Conservation (phyloP, 2,797 vertebrate genomes). For the Morelia viridis region DNA sequence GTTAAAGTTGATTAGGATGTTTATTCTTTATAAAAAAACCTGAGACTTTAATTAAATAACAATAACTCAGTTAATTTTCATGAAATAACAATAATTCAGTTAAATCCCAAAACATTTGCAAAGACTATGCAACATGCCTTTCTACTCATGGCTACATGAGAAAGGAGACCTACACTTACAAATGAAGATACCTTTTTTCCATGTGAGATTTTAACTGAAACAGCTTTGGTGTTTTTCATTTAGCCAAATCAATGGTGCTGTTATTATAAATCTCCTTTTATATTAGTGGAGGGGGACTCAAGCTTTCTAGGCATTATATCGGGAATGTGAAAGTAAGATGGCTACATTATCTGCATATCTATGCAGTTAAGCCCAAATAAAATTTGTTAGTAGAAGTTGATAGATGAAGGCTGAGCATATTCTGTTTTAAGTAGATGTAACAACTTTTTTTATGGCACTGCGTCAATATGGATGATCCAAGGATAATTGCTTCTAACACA, state of each 20-base stretch:
- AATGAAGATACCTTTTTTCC: background rate
- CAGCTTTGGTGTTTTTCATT: conserved; percentile 28
- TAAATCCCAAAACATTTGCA: background rate
- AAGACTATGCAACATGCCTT: background rate
- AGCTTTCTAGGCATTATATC: background rate
- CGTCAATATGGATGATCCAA: background rate
- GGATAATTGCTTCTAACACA: background rate
- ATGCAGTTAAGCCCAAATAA: conserved; percentile 34
- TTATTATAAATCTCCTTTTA: background rate
- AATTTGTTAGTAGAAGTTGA: conserved; percentile 36
- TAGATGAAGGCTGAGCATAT: background rate
- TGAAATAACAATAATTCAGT: background rate
- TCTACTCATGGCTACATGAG: background rate
- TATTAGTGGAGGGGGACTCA: background rate
- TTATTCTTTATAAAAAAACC: background rate
- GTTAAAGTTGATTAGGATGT: background rate
- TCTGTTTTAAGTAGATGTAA: background rate
- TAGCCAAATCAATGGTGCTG: conserved; percentile 24
- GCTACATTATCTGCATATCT: conserved; percentile 23
- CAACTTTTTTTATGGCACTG: background rate
- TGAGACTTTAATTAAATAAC: background rate
- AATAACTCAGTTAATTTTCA: background rate
- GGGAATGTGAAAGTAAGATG: background rate
- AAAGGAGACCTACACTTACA: background rate
- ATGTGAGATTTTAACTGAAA: background rate